Evolutionary conservation across 2,797 vertebrate species (phyloP).

Genomic region (Enteromius treurensis): DNA sequence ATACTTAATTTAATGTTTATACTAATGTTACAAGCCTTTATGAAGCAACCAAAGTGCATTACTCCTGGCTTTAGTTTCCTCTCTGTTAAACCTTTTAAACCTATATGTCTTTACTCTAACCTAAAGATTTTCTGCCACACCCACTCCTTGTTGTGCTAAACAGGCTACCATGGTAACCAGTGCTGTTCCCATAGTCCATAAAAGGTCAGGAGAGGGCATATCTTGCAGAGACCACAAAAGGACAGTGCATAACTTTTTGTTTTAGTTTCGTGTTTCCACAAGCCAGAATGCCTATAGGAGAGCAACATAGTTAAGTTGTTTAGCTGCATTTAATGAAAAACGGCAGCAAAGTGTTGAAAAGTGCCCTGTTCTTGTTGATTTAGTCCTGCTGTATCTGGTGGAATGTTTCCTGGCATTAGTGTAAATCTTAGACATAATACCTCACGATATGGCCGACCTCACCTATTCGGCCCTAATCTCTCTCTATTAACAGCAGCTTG

Average conservation of each 20-base stretch:
- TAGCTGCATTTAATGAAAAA: conserved; percentile 35
- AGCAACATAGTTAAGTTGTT: conserved; percentile 25
- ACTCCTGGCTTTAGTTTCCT: not conserved
- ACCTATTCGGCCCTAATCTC: not conserved
- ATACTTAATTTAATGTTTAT: not conserved
- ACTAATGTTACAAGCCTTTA: not conserved
- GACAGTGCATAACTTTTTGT: conserved; percentile 12
- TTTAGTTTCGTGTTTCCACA: not conserved
- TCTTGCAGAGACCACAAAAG: conserved; percentile 60
- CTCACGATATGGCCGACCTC: not conserved
- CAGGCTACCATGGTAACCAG: conserved; percentile 19
- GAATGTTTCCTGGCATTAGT: conserved; percentile 40
- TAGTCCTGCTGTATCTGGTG: conserved; percentile 29
- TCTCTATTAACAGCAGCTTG: conserved; percentile 2
- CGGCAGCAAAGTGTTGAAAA: conserved; percentile 28
- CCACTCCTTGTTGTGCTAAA: conserved; percentile 19
- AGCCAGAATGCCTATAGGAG: not conserved
- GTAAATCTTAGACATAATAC: conserved; percentile 42
- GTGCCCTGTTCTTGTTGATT: conserved; percentile 30
- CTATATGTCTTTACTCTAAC: not conserved
- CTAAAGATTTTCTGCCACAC: conserved; percentile 1
- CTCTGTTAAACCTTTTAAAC: not conserved
- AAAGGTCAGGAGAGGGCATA: conserved; percentile 55
- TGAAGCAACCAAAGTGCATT: not conserved
- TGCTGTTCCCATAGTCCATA: conserved; percentile 25